A percentile compares a stretch with the other conserved stretches of the same genome.
These are phyloP conservation scores for Stenotaenia linearis DNA, from an alignment of 2,888 invertebrate species.

Conservation along the genomic window DNA sequence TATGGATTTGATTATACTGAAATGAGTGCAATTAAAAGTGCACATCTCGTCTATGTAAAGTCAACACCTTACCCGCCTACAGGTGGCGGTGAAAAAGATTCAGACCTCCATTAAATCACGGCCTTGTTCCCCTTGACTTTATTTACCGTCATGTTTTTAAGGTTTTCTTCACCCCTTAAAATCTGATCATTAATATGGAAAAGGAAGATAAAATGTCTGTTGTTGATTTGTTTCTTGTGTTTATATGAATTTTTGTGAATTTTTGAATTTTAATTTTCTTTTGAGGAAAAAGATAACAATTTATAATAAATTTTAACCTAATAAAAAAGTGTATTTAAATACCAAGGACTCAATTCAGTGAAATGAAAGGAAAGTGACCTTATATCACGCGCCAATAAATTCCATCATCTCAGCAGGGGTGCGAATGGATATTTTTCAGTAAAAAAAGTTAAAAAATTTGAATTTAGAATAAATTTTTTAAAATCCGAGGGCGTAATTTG, in stretches of 20 bases:
- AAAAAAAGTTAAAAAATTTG: neutral
- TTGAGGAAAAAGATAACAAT: neutral
- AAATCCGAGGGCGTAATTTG: too few relatives aligned
- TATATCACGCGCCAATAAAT: constrained; percentile 23
- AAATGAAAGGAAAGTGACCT: constrained; percentile 6
- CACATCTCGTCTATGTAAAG: constrained; percentile 10
- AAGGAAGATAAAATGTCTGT: too few relatives aligned
- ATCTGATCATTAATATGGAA: neutral
- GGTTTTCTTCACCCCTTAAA: neutral
- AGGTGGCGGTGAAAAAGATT: constrained; percentile 20
- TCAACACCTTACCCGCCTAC: constrained; percentile 17
- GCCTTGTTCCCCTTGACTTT: constrained; percentile 16
- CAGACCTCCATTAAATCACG: constrained; percentile 26
- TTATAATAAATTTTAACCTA: neutral
- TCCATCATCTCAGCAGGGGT: constrained; percentile 12
- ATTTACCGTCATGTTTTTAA: constrained; percentile 6
- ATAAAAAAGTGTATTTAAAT: neutral
- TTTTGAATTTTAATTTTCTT: neutral
- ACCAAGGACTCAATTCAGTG: neutral
- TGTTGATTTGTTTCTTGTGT: too few relatives aligned
- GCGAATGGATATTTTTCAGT: neutral
- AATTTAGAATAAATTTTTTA: neutral
- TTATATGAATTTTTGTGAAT: neutral
- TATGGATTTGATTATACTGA: neutral
- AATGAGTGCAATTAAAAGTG: neutral